Evolutionary conservation across 2,888 invertebrate genomes (phyloP).

Genomic region (Melanargia galathea): DNA sequence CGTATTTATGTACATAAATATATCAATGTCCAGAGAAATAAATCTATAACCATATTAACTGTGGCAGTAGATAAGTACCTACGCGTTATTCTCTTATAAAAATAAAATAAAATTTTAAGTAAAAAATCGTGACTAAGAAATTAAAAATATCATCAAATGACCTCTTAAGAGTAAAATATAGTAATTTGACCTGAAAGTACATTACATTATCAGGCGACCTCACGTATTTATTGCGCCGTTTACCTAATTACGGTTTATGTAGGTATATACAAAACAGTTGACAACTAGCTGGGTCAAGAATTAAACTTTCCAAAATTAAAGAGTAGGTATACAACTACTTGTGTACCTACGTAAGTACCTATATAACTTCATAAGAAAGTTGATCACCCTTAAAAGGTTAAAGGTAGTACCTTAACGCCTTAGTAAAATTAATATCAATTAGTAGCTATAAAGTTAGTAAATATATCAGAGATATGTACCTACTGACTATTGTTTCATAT

Average conservation of each 20-base stretch:
- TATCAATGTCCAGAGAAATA: too few species aligned
- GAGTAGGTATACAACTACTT: background rate
- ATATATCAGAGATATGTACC: background rate
- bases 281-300: background rate
- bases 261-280: background rate
- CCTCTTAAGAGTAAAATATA: background rate
- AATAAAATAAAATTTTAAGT: background rate
- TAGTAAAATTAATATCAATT: too few species aligned
- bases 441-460: background rate
- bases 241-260: background rate
- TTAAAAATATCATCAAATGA: conserved; percentile 1
- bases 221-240: background rate
- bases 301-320: background rate
- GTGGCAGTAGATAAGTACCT: too few species aligned
- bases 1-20: too few species aligned
- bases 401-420: too few species aligned
- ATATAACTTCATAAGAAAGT: too few species aligned
- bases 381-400: too few species aligned
- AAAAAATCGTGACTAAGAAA: background rate
- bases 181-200: background rate
- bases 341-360: background rate
- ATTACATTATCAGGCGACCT: background rate
- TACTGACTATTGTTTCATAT: background rate
- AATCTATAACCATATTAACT: too few species aligned
- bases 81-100: too few species aligned